These are phyloP conservation scores for Zonitis immaculata DNA, from an alignment of 2,888 invertebrate species.

Conservation along the genomic window DNA sequence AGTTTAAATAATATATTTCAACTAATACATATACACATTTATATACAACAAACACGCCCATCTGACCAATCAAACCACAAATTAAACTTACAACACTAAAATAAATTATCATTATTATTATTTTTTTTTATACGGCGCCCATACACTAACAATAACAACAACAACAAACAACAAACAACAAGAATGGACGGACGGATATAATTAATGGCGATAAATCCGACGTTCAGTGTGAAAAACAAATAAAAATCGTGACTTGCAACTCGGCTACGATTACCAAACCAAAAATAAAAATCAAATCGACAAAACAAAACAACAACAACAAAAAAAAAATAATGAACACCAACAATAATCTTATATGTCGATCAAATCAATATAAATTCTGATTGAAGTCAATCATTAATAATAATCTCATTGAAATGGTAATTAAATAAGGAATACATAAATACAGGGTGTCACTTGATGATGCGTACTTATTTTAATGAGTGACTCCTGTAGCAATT, in stretches of 20 bases:
- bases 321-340: background rate
- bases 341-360: conserved; percentile 19
- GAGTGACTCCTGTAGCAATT: too few relatives aligned
- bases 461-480: too few relatives aligned
- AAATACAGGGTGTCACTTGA: too few relatives aligned
- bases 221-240: conserved; percentile 35
- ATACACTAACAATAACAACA: background rate
- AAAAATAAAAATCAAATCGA: too few relatives aligned
- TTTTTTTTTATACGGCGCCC: background rate
- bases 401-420: background rate
- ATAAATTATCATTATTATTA: conserved; percentile 17
- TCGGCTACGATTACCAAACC: conserved; percentile 19
- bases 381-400: background rate
- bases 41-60: background rate
- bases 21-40: background rate
- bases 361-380: conserved; percentile 22
- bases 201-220: conserved; percentile 36
- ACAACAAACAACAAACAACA: background rate
- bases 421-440: background rate
- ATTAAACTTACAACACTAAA: conserved; percentile 9
- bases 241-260: conserved; percentile 38
- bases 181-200: conserved; percentile 26
- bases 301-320: conserved; percentile 13
- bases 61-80: conserved; percentile 1
- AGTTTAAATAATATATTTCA: too few relatives aligned